Conservation (phyloP, 2,113 vertebrate genomes). For the Mesembrinibis cayennensis region DNA sequence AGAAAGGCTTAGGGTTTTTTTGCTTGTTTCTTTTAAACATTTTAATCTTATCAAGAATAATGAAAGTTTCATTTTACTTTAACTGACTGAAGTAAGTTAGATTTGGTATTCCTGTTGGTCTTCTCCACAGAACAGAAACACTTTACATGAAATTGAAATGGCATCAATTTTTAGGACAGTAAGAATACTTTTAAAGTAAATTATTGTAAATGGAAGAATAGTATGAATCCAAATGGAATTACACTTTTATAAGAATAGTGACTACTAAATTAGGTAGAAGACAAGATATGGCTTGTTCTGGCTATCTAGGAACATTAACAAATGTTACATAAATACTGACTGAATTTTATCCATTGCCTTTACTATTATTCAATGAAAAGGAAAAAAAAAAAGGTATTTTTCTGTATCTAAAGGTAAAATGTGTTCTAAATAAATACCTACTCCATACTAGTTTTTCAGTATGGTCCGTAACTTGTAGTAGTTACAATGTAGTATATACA, state of each 20-base stretch:
- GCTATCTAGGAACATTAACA: background rate
- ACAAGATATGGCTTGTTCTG: background rate
- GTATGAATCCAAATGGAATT: background rate
- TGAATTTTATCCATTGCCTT: background rate
- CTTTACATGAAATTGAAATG: background rate
- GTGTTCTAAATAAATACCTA: background rate
- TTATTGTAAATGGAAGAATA: background rate
- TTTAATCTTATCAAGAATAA: background rate
- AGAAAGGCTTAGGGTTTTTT: background rate
- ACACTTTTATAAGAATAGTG: background rate
- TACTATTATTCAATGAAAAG: background rate
- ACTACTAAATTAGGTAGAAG: background rate
- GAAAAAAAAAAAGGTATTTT: fast-evolving
- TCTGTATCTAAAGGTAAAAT: background rate
- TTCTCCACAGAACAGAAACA: background rate
- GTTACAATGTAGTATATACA: background rate
- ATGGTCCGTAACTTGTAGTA: background rate
- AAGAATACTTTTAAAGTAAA: background rate
- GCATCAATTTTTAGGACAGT: background rate
- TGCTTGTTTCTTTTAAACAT: background rate
- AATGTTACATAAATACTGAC: background rate
- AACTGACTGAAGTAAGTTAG: background rate
- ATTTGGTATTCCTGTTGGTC: background rate
- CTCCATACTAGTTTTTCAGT: background rate
- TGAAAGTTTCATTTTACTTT: background rate